phyloP scores from a whole-genome alignment of 2,113 vertebrate species.

The human region DNA sequence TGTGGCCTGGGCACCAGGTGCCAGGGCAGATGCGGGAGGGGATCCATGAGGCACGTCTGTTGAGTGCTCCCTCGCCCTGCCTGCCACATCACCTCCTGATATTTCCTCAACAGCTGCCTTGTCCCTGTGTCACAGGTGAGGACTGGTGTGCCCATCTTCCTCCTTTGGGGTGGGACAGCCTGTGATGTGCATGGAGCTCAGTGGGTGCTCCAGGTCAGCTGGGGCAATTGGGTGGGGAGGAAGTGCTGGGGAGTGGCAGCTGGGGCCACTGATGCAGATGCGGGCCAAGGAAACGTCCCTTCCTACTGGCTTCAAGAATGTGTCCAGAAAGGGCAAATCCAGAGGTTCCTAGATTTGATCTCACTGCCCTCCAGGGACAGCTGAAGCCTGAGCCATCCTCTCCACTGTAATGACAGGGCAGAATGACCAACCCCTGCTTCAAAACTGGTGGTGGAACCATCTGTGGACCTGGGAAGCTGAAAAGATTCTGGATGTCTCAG shows the following conservation, averaged over 20 bases:
- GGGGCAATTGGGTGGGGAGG: background rate
- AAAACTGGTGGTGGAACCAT: background rate
- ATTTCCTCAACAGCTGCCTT: background rate
- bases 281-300: background rate
- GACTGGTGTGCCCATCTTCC: background rate
- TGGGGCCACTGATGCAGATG: accelerated
- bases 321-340: background rate
- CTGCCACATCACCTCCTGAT: background rate
- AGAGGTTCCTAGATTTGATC: background rate
- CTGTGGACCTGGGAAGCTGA: background rate
- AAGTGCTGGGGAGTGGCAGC: background rate
- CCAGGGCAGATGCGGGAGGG: background rate
- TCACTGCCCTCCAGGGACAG: background rate
- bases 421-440: background rate
- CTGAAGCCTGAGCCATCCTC: background rate
- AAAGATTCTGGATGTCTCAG: background rate
- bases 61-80: background rate
- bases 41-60: accelerated
- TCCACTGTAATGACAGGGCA: background rate
- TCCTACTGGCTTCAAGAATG: background rate
- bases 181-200: background rate
- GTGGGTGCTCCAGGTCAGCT: background rate
- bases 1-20: background rate
- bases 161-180: background rate
- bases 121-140: background rate